Conservation (phyloP, 2,113 vertebrate species). For the Chloebia gouldiae region DNA sequence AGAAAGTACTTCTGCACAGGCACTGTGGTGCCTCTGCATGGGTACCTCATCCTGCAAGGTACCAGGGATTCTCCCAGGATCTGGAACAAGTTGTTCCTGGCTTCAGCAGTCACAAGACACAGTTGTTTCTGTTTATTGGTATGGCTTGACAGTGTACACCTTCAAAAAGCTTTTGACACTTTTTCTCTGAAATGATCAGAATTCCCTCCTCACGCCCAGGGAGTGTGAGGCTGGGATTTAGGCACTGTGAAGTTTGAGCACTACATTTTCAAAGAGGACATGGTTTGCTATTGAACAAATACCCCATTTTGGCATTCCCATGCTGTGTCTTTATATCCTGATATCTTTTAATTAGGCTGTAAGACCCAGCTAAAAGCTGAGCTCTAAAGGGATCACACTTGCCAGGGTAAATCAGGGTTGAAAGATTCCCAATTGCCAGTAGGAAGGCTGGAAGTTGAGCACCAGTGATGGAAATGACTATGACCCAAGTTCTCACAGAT, state of each 20-base stretch:
- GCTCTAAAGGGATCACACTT: neutral
- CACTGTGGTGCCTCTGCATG: neutral
- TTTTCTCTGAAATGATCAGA: neutral
- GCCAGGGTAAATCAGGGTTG: neutral
- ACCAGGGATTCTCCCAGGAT: neutral
- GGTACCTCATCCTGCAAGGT: neutral
- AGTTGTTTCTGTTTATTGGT: neutral
- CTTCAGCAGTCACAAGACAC: neutral
- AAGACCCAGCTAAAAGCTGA: neutral
- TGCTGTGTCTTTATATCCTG: neutral
- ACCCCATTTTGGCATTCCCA: neutral
- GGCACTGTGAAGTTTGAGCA: neutral
- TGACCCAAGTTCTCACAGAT: neutral
- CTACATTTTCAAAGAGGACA: neutral
- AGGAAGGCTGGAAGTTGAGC: neutral
- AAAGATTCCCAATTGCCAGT: neutral
- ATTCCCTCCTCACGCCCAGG: accelerated
- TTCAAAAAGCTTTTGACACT: neutral
- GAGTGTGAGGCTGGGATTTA: neutral
- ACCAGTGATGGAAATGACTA: neutral
- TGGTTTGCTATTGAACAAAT: neutral
- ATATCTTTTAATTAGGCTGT: neutral
- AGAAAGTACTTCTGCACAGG: neutral
- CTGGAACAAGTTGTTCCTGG: neutral
- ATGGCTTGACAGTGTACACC: neutral